Conservation (phyloP, 2,113 vertebrate species). For the Cheilinus undulatus region DNA sequence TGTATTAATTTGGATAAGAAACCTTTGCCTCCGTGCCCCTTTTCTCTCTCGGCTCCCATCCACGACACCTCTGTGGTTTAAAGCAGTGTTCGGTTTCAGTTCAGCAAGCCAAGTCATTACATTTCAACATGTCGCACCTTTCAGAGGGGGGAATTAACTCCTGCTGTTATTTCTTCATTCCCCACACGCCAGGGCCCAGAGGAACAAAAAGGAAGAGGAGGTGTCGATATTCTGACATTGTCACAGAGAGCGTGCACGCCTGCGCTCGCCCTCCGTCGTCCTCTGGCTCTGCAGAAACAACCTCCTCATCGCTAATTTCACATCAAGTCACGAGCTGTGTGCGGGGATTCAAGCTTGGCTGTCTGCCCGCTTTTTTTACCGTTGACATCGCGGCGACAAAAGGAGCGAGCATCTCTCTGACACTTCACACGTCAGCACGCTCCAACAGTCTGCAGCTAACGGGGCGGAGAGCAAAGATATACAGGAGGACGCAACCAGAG, state of each 20-base stretch:
- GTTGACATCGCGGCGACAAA: conserved; percentile 55
- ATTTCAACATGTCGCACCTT: conserved; percentile 81
- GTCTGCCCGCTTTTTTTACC: conserved; percentile 51
- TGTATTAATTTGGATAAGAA: conserved; percentile 82
- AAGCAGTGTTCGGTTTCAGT: conserved; percentile 82
- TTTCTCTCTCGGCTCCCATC: conserved; percentile 83
- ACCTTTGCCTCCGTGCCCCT: conserved; percentile 79
- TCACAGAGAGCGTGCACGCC: conserved; percentile 35
- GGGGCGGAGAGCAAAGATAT: conserved; percentile 14
- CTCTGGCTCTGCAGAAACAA: conserved; percentile 8
- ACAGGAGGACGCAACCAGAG: neutral
- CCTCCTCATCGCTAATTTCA: conserved; percentile 46
- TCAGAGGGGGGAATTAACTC: conserved; percentile 75
- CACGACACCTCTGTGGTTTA: conserved; percentile 81
- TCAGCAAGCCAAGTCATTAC: conserved; percentile 85
- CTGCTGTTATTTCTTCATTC: conserved; percentile 76
- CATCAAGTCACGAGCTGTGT: conserved; percentile 38
- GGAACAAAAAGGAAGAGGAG: conserved; percentile 34
- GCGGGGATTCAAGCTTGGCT: conserved; percentile 48
- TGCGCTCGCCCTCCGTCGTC: neutral
- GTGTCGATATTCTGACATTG: conserved; percentile 63
- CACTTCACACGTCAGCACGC: conserved; percentile 30
- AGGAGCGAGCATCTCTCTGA: conserved; percentile 39
- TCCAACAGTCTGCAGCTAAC: conserved; percentile 23
- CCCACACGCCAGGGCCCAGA: conserved; percentile 54